Base-by-base conservation (phyloP, 1,140 invertebrate genomes). In the Tetramorium simillimum region DNA sequence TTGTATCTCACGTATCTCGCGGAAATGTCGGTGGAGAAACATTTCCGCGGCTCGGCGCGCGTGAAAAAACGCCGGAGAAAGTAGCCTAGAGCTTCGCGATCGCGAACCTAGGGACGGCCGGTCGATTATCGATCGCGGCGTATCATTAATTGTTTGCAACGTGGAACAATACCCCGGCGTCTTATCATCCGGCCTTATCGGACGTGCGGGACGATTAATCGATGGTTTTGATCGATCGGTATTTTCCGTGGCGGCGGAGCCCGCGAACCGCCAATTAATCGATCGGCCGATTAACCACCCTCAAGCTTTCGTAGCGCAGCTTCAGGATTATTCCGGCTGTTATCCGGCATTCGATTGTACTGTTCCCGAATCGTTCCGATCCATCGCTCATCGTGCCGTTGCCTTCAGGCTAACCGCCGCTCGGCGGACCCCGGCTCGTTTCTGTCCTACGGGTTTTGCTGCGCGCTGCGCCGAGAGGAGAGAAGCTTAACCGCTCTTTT, bases 321-420 rank as follows among this genome's bases (percentile, higher is more conserved):
- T 56, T 24, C 14, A 37, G 65, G 65, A 81, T 81, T 81, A 82
- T 73, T 82, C 51, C 51, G 33, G 37, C 76, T 33, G n/a, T 6
- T 58, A 43, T 58, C 53, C 40, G 67, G 14, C 28, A 28, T 49
- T 37, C 75, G 49, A 86, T 80, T 80, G 85, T 58, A 86, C 75
- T 86, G 75, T 86, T 86, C 75, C 85, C 73, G 75, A 86, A 86
- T 86, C 85, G 85, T 69, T 86, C 40, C 85, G 82, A 85, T 76
- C 82, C 82, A 85, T 85, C 82, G 82, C 82, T 85, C 62, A 63
- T 76, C 82, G 82, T 76, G 72, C 73, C 21, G 82, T 84, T 75
- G 80, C 80, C 69, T 73, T 43, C 69, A 56, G 80, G 53, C 69
- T 73, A 58, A 82, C 78, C 65, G 65, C 67, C 63, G 37, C 51